Evolutionary conservation across 2,888 invertebrate species (phyloP), one percentile per base, ranked within the genome.

Genomic region (Ormyrus nitidulus): DNA sequence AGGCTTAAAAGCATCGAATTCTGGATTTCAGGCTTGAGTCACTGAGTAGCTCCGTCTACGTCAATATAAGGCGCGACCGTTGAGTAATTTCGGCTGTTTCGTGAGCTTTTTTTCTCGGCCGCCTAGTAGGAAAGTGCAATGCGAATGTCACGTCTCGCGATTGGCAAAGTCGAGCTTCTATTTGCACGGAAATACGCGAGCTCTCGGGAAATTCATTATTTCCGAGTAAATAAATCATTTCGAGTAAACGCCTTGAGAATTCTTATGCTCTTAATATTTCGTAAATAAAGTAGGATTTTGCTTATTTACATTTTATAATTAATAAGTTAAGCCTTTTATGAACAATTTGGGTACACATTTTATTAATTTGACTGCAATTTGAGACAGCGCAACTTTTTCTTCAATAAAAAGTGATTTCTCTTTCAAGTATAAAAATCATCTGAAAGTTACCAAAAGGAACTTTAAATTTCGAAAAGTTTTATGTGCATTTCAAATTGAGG

Each of bases 1-100:
- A 66, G 13, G 11, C 62, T 64, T 8, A 5, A 59, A 49, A 4
- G 51, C 53, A 51, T 56, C 6, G 44, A 65, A 65, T 53, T 71
- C 51, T 59, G 61, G 13, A 49, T 46, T 73, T 54, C 66, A 61
- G 48, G n/a, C 54, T 72, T 68, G 56, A 74, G 11, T 69, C 68
- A 70, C 34, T 34, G 34, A 34, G 44, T 9, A 53, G 34, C 58
- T 70, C 7, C 11, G 10, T 48, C 44, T 48, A 64, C 56, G 64
- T 70, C 70, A 58, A 70, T 70, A 77, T 58, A 77, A 68, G 75
- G 61, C 46, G 56, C 70, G 77, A 48, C 34, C 19, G 53, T 62
- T 69, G 19, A 69, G 68, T 44, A 68, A 71, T 51, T 68, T 51
- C 34, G 34, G 4, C 4, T 34, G 34, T 4, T 34, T 34, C 34